Evolutionary conservation across 2,113 vertebrate species (phyloP).

Genomic region (Notothenia coriiceps): DNA sequence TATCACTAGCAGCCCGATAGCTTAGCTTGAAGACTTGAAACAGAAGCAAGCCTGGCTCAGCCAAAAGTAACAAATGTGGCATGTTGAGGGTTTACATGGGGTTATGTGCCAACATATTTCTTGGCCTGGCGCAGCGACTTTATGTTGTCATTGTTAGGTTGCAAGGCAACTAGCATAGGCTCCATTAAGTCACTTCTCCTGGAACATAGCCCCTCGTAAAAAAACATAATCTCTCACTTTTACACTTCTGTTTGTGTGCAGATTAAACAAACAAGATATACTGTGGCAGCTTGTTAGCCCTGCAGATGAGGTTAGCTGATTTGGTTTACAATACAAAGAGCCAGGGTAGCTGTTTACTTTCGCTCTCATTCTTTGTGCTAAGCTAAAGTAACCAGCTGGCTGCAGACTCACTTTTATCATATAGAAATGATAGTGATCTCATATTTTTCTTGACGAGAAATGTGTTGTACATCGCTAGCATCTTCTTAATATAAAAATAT

Average conservation of each 20-base stretch:
- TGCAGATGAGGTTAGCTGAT: background rate
- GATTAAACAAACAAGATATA: conserved; percentile 7
- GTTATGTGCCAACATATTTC: conserved; percentile 6
- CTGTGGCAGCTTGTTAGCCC: background rate
- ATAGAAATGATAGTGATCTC: background rate
- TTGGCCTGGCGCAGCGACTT: background rate
- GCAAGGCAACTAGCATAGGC: background rate
- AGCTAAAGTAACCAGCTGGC: conserved; percentile 1
- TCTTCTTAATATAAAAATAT: background rate
- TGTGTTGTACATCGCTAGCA: too few species aligned
- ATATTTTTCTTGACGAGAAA: too few species aligned
- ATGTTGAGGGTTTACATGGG: background rate
- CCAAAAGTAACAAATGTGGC: background rate
- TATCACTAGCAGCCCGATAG: background rate
- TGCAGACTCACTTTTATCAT: background rate
- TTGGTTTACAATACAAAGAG: background rate
- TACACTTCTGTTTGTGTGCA: background rate
- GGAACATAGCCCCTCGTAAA: background rate
- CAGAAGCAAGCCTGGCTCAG: background rate
- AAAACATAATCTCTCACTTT: background rate
- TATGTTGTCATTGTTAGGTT: background rate
- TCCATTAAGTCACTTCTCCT: background rate
- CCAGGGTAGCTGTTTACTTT: background rate
- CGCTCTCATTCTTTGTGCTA: background rate
- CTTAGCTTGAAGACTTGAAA: background rate